Evolutionary conservation across 2,113 vertebrate genomes (phyloP).

Genomic region (Crotalus tigris): DNA sequence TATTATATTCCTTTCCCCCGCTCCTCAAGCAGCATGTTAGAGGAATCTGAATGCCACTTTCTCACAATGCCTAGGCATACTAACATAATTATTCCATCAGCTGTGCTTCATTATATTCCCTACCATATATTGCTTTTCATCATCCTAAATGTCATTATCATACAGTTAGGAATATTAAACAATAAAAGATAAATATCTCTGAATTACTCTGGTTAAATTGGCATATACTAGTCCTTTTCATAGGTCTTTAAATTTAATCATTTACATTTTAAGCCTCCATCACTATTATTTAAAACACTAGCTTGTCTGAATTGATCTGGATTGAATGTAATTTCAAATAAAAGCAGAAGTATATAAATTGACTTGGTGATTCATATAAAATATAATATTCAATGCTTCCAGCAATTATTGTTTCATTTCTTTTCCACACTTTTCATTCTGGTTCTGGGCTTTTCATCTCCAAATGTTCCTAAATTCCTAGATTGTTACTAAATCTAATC

Average conservation of each 20-base stretch:
- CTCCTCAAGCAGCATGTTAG: not conserved
- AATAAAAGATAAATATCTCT: not conserved
- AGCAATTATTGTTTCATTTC: not conserved
- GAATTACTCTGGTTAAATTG: not conserved
- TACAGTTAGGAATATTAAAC: not conserved
- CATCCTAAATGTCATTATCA: constrained; percentile 1
- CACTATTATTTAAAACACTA: not conserved
- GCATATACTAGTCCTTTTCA: not conserved
- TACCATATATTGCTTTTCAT: constrained; percentile 6
- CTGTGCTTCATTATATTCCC: not conserved
- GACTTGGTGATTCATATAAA: not conserved
- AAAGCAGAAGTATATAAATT: not conserved
- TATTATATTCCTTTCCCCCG: not conserved
- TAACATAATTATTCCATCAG: not conserved
- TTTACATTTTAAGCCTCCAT: not conserved
- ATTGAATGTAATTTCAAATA: not conserved
- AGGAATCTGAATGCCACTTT: not conserved
- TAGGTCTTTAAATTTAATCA: not conserved
- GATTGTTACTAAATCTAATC: not conserved
- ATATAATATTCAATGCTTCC: not conserved
- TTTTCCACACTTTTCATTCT: not conserved
- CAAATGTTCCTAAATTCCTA: not conserved
- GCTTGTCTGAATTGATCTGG: not conserved
- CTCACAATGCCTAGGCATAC: not conserved
- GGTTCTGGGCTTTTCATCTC: not conserved